Conservation (phyloP, 53 echinoderm and acorn worm genomes). For the Holothuria leucospilota region DNA sequence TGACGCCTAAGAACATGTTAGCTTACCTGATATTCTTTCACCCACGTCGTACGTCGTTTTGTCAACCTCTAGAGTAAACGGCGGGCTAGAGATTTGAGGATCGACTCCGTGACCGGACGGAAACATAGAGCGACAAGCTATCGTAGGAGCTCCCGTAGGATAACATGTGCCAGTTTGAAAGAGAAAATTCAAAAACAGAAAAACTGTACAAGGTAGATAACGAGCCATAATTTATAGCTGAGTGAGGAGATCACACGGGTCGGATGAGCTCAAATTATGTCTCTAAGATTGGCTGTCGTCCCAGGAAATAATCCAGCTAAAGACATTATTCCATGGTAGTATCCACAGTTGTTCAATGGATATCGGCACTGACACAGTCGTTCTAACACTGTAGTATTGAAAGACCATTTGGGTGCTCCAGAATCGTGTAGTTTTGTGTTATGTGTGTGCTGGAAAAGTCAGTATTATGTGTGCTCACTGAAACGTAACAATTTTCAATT, state of each 20-base stretch:
- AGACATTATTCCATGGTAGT: too few relatives aligned
- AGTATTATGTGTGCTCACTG: conserved; percentile 16
- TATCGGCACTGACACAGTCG: too few relatives aligned
- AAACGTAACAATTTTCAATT: background rate
- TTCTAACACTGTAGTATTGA: too few relatives aligned
- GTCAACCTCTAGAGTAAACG: background rate
- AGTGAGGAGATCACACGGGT: too few relatives aligned
- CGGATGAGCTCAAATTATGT: too few relatives aligned
- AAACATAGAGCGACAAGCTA: conserved; percentile 10
- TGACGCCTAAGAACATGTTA: background rate
- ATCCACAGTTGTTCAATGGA: too few relatives aligned
- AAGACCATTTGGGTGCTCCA: too few relatives aligned
- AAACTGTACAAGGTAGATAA: too few relatives aligned
- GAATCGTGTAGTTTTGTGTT: too few relatives aligned
- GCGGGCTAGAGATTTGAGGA: background rate
- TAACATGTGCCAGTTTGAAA: background rate
- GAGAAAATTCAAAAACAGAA: background rate
- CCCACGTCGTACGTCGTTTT: background rate
- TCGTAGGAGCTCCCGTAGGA: conserved; percentile 18
- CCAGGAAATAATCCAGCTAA: too few relatives aligned
- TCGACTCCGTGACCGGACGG: background rate
- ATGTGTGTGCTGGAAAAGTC: background rate
- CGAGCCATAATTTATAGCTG: too few relatives aligned
- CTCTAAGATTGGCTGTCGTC: too few relatives aligned
- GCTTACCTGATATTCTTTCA: conserved; percentile 13